Percentiles rank a stretch among this genome's conserved stretches.
phyloP scores from a whole-genome alignment of 2,888 invertebrate species.

The Nemoura dubitans region DNA sequence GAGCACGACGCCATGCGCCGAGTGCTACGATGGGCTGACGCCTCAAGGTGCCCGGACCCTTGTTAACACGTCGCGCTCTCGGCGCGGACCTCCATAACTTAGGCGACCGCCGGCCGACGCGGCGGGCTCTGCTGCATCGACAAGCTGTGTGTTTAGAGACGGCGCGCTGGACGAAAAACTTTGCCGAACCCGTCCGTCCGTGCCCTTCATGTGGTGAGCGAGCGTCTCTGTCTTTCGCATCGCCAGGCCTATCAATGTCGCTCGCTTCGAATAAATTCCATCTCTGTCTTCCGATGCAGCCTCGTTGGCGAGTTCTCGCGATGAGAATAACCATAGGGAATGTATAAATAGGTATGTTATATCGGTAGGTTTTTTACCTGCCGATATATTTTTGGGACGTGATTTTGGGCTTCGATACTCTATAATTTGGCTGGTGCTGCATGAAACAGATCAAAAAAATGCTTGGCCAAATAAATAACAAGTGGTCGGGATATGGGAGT shows the following conservation, averaged over 20 bases:
- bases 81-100: background rate
- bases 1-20: too few relatives aligned
- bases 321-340: background rate
- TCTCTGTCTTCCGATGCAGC: constrained; percentile 18
- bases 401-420: background rate
- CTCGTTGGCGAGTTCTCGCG: background rate
- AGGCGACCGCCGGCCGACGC: too few relatives aligned
- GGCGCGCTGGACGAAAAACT: too few relatives aligned
- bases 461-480: background rate
- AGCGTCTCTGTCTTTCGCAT: background rate
- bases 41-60: too few relatives aligned
- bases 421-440: background rate
- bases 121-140: too few relatives aligned
- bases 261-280: background rate
- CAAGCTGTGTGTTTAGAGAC: too few relatives aligned
- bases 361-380: too few relatives aligned
- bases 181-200: constrained; percentile 1
- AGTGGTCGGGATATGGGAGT: background rate
- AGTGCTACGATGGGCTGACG: too few relatives aligned
- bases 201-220: background rate
- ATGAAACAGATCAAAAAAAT: constrained; percentile 12
- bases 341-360: too few relatives aligned
- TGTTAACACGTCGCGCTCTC: too few relatives aligned
- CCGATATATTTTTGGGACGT: background rate
- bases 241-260: background rate